Evolutionary conservation across 2,113 vertebrate species (phyloP).

Genomic region (Anolis sagrei): DNA sequence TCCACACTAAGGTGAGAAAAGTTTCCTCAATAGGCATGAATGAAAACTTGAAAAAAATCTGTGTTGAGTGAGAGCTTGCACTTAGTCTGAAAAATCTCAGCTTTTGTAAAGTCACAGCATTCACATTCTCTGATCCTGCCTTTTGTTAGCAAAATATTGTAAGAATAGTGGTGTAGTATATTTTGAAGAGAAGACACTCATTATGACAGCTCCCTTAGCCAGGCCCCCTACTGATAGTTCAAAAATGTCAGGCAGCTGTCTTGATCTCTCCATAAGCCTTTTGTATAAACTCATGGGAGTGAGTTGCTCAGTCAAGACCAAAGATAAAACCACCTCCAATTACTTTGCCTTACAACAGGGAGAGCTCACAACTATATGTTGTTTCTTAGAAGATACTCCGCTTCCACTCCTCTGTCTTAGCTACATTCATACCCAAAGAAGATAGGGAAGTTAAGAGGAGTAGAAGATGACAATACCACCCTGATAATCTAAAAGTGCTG

Average conservation of each 20-base stretch:
- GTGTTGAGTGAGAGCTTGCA: neutral
- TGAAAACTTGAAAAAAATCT: neutral
- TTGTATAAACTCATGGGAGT: neutral
- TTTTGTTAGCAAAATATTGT: neutral
- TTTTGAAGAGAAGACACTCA: neutral
- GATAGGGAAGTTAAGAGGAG: neutral
- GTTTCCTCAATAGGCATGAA: neutral
- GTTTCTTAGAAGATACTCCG: neutral
- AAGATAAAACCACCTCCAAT: neutral
- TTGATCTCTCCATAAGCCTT: neutral
- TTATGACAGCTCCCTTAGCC: neutral
- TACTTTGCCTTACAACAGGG: neutral
- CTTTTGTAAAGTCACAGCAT: neutral
- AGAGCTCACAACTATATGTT: neutral
- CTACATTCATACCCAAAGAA: neutral
- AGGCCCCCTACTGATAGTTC: neutral
- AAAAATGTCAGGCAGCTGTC: neutral
- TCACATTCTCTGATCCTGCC: neutral
- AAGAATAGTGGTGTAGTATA: neutral
- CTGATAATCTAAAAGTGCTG: neutral
- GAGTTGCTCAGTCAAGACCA: neutral
- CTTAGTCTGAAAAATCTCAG: neutral
- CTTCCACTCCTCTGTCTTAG: neutral
- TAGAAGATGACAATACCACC: neutral
- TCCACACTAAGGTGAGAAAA: conserved; percentile 88